Conservation (phyloP, 2,888 invertebrate genomes). For the Ectemnius continuus region DNA sequence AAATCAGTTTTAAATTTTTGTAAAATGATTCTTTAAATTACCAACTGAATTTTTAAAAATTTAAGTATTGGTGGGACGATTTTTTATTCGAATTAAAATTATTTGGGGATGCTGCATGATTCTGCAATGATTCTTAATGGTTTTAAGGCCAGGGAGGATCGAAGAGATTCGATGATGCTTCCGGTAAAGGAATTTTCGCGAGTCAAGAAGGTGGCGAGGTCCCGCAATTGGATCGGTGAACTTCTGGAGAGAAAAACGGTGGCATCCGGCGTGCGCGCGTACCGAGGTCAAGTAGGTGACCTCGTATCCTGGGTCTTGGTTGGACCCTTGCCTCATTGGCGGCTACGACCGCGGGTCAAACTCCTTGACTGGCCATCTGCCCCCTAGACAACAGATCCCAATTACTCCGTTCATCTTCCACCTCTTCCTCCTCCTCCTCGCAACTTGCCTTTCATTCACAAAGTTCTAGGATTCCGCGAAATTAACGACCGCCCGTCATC, state of each 20-base stretch:
- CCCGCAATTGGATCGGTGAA: constrained; percentile 67
- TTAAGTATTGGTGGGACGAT: too few species aligned
- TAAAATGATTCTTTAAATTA: too few species aligned
- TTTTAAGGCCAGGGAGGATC: background rate
- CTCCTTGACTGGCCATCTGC: constrained; percentile 75
- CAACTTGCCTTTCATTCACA: constrained; percentile 48
- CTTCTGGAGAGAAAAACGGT: constrained; percentile 71
- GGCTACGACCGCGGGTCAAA: constrained; percentile 71
- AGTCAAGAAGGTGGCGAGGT: constrained; percentile 40
- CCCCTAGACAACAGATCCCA: constrained; percentile 65
- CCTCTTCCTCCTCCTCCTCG: constrained; percentile 24
- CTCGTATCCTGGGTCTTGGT: constrained; percentile 76
- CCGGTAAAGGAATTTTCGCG: constrained; percentile 54
- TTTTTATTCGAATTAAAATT: too few species aligned
- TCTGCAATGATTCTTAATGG: too few species aligned
- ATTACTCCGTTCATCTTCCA: constrained; percentile 48
- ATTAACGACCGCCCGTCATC: background rate
- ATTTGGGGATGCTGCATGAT: too few species aligned
- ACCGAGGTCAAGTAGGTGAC: constrained; percentile 74
- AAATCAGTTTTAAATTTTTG: too few species aligned
- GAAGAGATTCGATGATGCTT: background rate
- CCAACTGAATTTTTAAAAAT: too few species aligned
- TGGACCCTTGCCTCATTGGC: constrained; percentile 68
- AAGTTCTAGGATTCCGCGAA: constrained; percentile 47
- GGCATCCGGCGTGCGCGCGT: constrained; percentile 75